Evolutionary conservation across 2,113 vertebrate genomes (phyloP), one percentile per base, ranked within the genome.

Genomic region (Pelvicachromis taeniatus): DNA sequence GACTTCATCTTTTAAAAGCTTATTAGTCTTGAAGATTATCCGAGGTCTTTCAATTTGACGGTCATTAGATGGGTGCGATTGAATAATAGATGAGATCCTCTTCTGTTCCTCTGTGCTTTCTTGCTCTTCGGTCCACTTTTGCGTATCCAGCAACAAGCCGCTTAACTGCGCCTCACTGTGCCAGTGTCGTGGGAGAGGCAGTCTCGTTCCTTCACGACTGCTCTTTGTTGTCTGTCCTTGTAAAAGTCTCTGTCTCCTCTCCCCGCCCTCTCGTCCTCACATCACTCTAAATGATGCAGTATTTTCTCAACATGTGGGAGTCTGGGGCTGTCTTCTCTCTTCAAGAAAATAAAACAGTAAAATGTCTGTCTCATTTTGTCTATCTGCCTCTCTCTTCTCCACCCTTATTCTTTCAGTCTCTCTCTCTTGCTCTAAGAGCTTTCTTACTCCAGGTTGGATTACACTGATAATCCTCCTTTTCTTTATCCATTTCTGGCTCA

Each of bases 41-140:
- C 52, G 33, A 83, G 88, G 91, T 92, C 91, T 87, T 91, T 92
- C 85, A 89, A 88, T 90, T 89, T 89, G 89, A 92, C 79, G 55
- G 82, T 86, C 90, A 87, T 92, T 90, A 93, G 85, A 90, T 48
- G 77, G 65, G 53, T 65, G 75, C 55, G 90, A 87, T 65, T 91
- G 88, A 93, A 93, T 92, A 90, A 90, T 90, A 85, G 88, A 93
- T 92, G 87, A 94, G 89, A 81, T 88, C 87, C 70, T 89, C 86
- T 33, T 77, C 79, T 70, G 85, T 77, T 89, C 59, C 53, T 78
- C 87, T 89, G 68, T 38, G 81, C 80, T 38, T 85, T 87, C 79
- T 81, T 78, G 63, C 88, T 87, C 81, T 82, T 68, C 26, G 2
- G 59, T 91, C 79, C 52, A 84, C 84, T 86, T 82, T 84, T 79